Percentiles rank a stretch among this genome's conserved stretches.
Evolutionary conservation across 2,113 vertebrate genomes (phyloP).

Genomic region (Ifrita kowaldi): DNA sequence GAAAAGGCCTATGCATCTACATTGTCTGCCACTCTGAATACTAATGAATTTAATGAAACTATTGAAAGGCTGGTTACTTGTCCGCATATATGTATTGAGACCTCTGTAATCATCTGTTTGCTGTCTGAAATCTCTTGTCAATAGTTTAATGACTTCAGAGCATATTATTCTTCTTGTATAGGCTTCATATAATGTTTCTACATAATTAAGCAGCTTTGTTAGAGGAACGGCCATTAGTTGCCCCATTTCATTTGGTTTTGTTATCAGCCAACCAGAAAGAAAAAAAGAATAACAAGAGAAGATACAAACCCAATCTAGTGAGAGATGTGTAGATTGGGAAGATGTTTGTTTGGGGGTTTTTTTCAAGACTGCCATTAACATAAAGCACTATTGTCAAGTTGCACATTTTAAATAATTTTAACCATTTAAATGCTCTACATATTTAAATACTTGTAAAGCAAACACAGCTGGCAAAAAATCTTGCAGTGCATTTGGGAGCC

Average conservation of each 20-base stretch:
- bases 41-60: constrained; percentile 63
- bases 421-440: not conserved
- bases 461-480: not conserved
- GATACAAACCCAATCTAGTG: not conserved
- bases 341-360: not conserved
- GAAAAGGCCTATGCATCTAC: constrained; percentile 50
- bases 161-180: constrained; percentile 49
- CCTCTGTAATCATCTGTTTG: constrained; percentile 57
- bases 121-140: constrained; percentile 60
- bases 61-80: constrained; percentile 45
- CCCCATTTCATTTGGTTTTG: constrained; percentile 52
- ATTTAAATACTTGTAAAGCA: not conserved
- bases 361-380: not conserved
- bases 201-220: constrained; percentile 68
- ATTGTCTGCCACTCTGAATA: constrained; percentile 51
- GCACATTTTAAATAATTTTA: not conserved
- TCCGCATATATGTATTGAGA: constrained; percentile 40
- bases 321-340: not conserved
- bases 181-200: constrained; percentile 62
- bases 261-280: constrained; percentile 44
- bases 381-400: not conserved
- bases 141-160: constrained; percentile 61
- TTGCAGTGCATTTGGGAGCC: not conserved
- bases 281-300: constrained; percentile 38
- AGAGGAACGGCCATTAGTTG: constrained; percentile 57